phyloP scores from a whole-genome alignment of 2,888 invertebrate genomes.

The Mesochorus sp. region DNA sequence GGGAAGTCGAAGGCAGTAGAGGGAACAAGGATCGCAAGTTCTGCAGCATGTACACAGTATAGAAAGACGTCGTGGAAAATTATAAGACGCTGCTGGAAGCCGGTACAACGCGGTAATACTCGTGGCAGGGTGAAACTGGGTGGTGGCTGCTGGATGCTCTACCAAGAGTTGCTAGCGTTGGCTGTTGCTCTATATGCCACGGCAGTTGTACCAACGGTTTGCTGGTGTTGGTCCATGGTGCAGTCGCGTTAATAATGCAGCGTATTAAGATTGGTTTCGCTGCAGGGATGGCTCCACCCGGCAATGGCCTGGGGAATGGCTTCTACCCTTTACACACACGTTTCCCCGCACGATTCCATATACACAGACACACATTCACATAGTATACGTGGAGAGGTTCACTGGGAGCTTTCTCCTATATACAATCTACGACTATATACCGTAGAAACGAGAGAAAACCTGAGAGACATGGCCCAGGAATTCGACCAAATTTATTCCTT shows the following conservation, averaged over 20 bases:
- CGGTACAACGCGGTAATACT: slow-evolving; percentile 72
- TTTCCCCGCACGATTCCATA: slow-evolving; percentile 27
- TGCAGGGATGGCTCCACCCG: slow-evolving; percentile 56
- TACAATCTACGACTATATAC: slow-evolving; percentile 42
- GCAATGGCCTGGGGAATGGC: slow-evolving; percentile 59
- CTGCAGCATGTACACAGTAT: slow-evolving; percentile 23
- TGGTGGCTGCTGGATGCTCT: slow-evolving; percentile 21
- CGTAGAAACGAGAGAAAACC: slow-evolving; percentile 64
- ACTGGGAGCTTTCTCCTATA: slow-evolving; percentile 30
- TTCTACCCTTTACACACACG: slow-evolving; percentile 37
- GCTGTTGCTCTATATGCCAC: slow-evolving; percentile 31
- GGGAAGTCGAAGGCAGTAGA: slow-evolving; percentile 37
- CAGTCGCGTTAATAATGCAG: slow-evolving; percentile 77
- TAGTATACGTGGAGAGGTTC: too few relatives aligned
- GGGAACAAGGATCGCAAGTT: slow-evolving; percentile 14
- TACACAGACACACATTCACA: too few relatives aligned
- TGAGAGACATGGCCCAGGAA: slow-evolving; percentile 76
- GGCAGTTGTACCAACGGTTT: slow-evolving; percentile 26
- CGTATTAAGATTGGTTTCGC: slow-evolving; percentile 79
- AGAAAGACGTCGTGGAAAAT: slow-evolving; percentile 67
- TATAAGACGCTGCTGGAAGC: slow-evolving; percentile 64
- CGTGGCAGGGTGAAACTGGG: slow-evolving; percentile 29
- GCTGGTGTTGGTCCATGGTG: slow-evolving; percentile 69
- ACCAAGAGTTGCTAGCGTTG: slow-evolving; percentile 28
- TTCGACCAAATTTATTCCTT: slow-evolving; percentile 71